phyloP scores from a whole-genome alignment of 2,113 vertebrate genomes.

The Clarias batrachus region DNA sequence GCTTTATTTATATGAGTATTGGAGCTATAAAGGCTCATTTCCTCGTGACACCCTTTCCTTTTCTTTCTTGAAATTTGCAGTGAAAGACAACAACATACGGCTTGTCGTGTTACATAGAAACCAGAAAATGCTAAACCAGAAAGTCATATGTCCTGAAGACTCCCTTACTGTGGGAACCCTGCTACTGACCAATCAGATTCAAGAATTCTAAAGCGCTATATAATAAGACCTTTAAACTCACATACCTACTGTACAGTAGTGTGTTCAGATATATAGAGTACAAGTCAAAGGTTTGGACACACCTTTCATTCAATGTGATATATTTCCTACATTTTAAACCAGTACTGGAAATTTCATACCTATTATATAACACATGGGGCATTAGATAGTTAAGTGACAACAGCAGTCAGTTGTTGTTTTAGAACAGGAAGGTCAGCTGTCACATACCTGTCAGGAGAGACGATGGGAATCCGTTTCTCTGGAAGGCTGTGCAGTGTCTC shows the following conservation, averaged over 20 bases:
- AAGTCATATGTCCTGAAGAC: background rate
- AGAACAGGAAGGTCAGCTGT: too few relatives aligned
- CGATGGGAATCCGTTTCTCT: constrained; percentile 70
- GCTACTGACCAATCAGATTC: background rate
- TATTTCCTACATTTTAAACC: too few relatives aligned
- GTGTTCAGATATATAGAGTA: background rate
- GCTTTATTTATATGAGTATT: background rate
- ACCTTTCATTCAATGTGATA: too few relatives aligned
- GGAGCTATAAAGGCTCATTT: background rate
- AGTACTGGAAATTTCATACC: too few relatives aligned
- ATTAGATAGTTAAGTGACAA: too few relatives aligned
- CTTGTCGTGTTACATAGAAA: background rate
- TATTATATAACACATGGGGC: too few relatives aligned
- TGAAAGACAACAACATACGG: background rate
- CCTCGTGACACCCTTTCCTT: background rate
- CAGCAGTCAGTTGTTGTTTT: too few relatives aligned
- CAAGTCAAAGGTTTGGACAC: too few relatives aligned
- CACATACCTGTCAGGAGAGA: constrained; percentile 75
- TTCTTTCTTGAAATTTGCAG: background rate
- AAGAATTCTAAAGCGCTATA: background rate
- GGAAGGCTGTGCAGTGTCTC: constrained; percentile 58
- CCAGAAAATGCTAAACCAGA: background rate
- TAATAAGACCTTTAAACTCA: background rate
- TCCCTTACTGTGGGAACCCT: background rate
- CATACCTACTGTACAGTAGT: background rate